These are phyloP conservation scores for Steinernema hermaphroditum DNA, from an alignment of 2,888 invertebrate genomes.

Conservation along the genomic window DNA sequence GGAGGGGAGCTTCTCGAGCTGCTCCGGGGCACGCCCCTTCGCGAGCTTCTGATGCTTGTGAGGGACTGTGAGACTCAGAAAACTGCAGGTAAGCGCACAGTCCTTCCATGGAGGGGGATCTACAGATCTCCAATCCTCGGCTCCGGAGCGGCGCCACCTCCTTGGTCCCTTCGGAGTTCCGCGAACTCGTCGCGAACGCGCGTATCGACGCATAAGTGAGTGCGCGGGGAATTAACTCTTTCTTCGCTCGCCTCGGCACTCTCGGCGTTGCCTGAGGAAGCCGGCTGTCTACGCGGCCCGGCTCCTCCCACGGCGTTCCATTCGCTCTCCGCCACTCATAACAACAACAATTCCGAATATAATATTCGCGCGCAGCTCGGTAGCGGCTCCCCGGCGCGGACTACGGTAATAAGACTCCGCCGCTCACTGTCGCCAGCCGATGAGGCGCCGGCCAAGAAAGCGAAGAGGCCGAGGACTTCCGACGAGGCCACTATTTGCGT, in stretches of 20 bases:
- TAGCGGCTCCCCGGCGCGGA: background rate
- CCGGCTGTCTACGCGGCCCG: background rate
- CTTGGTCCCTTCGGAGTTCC: background rate
- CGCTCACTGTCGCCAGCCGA: background rate
- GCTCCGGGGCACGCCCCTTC: no score
- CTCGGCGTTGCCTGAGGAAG: conserved; percentile 9
- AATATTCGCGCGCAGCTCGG: conserved; percentile 28
- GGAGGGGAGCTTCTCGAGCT: no score
- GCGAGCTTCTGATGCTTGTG: no score
- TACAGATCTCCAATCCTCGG: no score
- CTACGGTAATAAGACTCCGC: conserved; percentile 18
- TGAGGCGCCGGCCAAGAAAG: background rate
- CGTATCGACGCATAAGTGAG: conserved; percentile 29
- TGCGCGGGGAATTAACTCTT: conserved; percentile 28
- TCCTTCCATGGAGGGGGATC: no score
- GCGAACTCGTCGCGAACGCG: conserved; percentile 11
- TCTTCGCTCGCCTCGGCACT: background rate
- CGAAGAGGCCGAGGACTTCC: conserved; percentile 3
- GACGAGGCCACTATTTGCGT: conserved; percentile 16
- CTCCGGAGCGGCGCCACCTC: background rate
- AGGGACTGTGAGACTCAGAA: no score
- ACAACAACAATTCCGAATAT: conserved; percentile 31
- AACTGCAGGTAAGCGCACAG: no score
- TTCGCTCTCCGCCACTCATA: conserved; percentile 13
- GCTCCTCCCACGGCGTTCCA: conserved; percentile 28